Evolutionary conservation across 2,113 vertebrate species (phyloP).

Genomic region (Triplophysa siluroides): DNA sequence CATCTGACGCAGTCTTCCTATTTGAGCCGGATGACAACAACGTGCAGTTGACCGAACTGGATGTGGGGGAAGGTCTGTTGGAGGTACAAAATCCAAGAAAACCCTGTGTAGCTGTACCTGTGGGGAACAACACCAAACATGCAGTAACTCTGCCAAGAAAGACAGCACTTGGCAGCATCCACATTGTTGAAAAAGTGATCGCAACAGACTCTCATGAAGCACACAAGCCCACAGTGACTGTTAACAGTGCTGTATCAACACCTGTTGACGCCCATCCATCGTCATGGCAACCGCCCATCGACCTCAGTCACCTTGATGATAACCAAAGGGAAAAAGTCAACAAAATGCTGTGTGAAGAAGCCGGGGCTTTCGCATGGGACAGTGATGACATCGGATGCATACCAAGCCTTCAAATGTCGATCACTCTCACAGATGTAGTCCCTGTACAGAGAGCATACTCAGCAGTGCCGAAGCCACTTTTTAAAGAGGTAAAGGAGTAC

Average conservation of each 20-base stretch:
- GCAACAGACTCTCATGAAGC: background rate
- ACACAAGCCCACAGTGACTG: background rate
- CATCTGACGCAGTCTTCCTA: constrained; percentile 13
- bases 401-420: background rate
- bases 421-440: background rate
- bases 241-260: background rate
- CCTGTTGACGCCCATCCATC: too few species aligned
- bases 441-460: background rate
- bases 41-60: background rate
- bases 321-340: background rate
- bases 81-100: constrained; percentile 25
- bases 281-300: background rate
- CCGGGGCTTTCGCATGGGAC: too few species aligned
- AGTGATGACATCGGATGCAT: too few species aligned
- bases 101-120: constrained; percentile 24
- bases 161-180: constrained; percentile 6
- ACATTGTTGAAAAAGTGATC: background rate
- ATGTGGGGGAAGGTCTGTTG: constrained; percentile 21
- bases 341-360: too few species aligned
- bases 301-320: constrained; percentile 27
- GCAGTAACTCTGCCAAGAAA: background rate
- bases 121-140: constrained; percentile 1
- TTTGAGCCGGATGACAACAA: constrained; percentile 42
- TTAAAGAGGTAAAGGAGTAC: background rate
- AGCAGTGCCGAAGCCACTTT: background rate